phyloP scores from a whole-genome alignment of 2,888 invertebrate genomes.

The Galerucella calmariensis region DNA sequence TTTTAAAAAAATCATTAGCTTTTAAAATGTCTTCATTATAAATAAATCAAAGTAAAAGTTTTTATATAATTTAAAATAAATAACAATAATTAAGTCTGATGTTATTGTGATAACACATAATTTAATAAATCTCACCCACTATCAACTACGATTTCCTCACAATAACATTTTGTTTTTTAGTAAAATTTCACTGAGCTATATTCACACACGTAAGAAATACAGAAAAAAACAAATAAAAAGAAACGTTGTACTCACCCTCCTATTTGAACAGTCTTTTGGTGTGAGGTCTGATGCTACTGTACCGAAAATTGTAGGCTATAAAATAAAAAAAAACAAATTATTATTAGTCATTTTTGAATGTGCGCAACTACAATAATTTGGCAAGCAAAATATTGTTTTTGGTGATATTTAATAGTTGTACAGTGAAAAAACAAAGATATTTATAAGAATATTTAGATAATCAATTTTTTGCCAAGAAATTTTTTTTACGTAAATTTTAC shows the following conservation, averaged over 20 bases:
- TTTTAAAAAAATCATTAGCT: no score
- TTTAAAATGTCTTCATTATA: no score
- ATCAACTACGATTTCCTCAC: no score
- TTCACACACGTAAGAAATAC: not conserved
- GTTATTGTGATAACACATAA: no score
- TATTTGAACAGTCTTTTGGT: slow-evolving; percentile 71
- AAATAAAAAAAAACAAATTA: slow-evolving; percentile 57
- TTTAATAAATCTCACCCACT: no score
- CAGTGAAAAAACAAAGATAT: slow-evolving; percentile 21
- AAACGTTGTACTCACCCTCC: slow-evolving; percentile 67
- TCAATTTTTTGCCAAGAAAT: no score
- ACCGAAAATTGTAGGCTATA: slow-evolving; percentile 74
- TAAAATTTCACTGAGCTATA: not conserved
- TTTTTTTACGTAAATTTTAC: no score
- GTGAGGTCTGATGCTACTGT: slow-evolving; percentile 72
- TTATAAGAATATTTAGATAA: no score
- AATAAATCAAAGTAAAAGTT: no score
- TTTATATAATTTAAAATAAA: no score
- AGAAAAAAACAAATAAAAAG: not conserved
- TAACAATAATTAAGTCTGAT: no score
- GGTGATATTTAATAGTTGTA: slow-evolving; percentile 29
- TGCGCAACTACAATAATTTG: slow-evolving; percentile 39
- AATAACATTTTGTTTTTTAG: not conserved
- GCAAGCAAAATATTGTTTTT: slow-evolving; percentile 36
- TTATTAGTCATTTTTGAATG: slow-evolving; percentile 39